phyloP scores from a whole-genome alignment of 2,113 vertebrate species.

The Epinephelus moara region DNA sequence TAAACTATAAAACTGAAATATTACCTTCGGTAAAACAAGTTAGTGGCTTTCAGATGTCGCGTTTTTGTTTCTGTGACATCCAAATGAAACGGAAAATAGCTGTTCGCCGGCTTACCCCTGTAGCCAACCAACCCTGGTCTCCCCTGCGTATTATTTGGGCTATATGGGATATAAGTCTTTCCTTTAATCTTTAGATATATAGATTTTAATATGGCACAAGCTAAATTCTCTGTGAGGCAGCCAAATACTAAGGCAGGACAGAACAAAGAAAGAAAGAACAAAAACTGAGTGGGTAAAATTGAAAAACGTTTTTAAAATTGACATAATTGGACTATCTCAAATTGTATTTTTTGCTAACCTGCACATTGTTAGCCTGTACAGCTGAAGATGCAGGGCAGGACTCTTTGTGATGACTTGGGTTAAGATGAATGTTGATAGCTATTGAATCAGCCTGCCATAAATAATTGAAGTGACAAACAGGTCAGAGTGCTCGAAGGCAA shows the following conservation, averaged over 20 bases:
- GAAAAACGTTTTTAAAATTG: conserved; percentile 14
- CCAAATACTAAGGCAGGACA: neutral
- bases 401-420: conserved; percentile 55
- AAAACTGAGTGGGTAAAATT: neutral
- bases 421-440: conserved; percentile 60
- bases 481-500: conserved; percentile 57
- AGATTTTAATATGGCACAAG: neutral
- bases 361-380: conserved; percentile 19
- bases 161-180: neutral
- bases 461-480: conserved; percentile 73
- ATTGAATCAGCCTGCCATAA: conserved; percentile 70
- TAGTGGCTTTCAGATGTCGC: too few relatives aligned
- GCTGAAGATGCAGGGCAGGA: conserved; percentile 38
- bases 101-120: too few relatives aligned
- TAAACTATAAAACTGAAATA: too few relatives aligned
- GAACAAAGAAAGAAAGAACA: neutral
- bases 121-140: too few relatives aligned
- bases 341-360: conserved; percentile 32
- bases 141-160: neutral
- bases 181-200: neutral
- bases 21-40: too few relatives aligned
- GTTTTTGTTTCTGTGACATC: too few relatives aligned
- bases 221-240: neutral
- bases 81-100: too few relatives aligned
- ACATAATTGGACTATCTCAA: conserved; percentile 37